A percentile compares a stretch with the other conserved stretches of the same genome.
Evolutionary conservation across 2,797 vertebrate species (phyloP).

Genomic region (Sternarchorhynchus goeldii): DNA sequence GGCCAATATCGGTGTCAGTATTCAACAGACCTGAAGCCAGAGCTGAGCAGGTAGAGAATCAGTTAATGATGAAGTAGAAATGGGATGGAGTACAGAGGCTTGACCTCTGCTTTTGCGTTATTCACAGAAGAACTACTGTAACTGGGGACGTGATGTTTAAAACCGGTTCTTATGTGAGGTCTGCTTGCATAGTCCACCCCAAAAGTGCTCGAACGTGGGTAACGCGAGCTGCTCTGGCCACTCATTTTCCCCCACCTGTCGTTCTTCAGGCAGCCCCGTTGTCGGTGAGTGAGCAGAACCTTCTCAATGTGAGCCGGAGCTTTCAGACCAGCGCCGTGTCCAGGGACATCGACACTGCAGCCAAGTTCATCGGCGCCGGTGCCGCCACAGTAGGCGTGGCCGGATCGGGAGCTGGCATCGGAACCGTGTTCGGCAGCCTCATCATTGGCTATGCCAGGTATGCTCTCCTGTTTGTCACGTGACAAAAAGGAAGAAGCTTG

Average conservation of each 20-base stretch:
- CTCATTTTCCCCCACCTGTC: background rate
- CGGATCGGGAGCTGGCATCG: conserved; percentile 92
- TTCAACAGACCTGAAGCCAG: conserved; percentile 76
- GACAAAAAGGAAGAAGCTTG: too few species aligned
- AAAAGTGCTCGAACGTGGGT: too few species aligned
- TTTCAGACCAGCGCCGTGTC: conserved; percentile 83
- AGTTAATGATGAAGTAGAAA: too few species aligned
- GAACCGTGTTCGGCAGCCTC: conserved; percentile 94
- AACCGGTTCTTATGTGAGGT: too few species aligned
- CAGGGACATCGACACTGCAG: conserved; percentile 91
- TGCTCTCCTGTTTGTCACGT: background rate
- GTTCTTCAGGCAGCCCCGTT: conserved; percentile 57
- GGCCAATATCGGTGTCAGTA: conserved; percentile 77
- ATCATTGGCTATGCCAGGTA: conserved; percentile 97
- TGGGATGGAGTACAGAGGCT: too few species aligned
- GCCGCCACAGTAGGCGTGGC: conserved; percentile 96
- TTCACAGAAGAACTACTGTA: too few species aligned
- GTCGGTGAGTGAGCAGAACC: conserved; percentile 64
- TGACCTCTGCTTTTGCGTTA: too few species aligned
- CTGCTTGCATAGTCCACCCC: too few species aligned
- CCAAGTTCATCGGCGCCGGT: conserved; percentile 95
- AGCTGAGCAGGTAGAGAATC: conserved; percentile 75
- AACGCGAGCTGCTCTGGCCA: background rate
- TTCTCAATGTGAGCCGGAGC: conserved; percentile 69
- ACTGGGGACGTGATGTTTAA: too few species aligned